Percentiles rank a stretch among this genome's conserved stretches.
Conservation (phyloP, 2,888 invertebrate genomes). For the Tetrapedia diversipes region DNA sequence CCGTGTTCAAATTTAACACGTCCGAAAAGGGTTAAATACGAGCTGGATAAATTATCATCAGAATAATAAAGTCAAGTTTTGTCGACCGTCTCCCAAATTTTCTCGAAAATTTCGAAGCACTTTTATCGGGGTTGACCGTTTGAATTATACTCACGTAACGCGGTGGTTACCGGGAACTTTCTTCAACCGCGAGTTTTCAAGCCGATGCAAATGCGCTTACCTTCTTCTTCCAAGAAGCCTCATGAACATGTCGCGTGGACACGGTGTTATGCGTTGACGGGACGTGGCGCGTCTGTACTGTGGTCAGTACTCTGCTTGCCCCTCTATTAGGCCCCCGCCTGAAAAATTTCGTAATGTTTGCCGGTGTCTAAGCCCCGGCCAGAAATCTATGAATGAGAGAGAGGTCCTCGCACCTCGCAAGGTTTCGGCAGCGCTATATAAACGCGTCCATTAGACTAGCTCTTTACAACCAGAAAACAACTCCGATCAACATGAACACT, state of each 20-base stretch:
- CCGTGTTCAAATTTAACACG: too few species aligned
- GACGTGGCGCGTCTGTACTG: constrained; percentile 27
- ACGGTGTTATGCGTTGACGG: constrained; percentile 34
- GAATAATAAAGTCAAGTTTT: too few species aligned
- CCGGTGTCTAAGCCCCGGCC: constrained; percentile 53
- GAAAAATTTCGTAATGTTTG: constrained; percentile 61
- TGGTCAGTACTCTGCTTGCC: constrained; percentile 27
- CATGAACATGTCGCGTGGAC: constrained; percentile 18
- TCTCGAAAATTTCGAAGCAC: too few species aligned
- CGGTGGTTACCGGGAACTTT: constrained; percentile 9
- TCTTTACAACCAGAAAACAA: constrained; percentile 63
- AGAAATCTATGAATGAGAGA: constrained; percentile 67
- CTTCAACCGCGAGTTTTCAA: constrained; percentile 19
- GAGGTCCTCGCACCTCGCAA: constrained; percentile 67
- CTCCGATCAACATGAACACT: constrained; percentile 67
- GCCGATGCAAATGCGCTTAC: constrained; percentile 9
- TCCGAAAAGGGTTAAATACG: too few species aligned
- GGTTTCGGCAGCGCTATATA: constrained; percentile 71
- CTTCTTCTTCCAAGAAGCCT: constrained; percentile 24
- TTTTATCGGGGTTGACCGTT: not conserved
- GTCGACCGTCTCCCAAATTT: too few species aligned
- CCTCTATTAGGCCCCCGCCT: constrained; percentile 52
- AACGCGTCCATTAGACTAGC: constrained; percentile 65
- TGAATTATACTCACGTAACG: constrained; percentile 41
- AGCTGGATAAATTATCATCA: too few species aligned